Conservation (phyloP, 2,888 invertebrate species). For the Aquatica leii region DNA sequence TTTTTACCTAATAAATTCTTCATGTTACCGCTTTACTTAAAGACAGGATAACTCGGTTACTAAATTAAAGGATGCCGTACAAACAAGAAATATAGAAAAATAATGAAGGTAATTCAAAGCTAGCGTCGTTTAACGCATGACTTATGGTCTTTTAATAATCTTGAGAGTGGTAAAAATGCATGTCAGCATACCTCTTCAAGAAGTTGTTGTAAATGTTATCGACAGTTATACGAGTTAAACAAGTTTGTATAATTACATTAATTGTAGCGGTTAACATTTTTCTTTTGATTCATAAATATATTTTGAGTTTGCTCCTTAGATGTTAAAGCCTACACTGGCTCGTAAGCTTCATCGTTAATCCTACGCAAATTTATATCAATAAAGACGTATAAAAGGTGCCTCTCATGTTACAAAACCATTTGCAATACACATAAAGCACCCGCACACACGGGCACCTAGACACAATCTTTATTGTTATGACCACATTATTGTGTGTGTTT, state of each 20-base stretch:
- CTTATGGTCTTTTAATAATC: no score
- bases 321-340: constrained; percentile 4
- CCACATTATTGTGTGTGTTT: constrained; percentile 15
- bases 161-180: no score
- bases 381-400: constrained; percentile 20
- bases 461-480: constrained; percentile 25
- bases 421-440: constrained; percentile 24
- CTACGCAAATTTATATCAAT: constrained; percentile 24
- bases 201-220: constrained; percentile 14
- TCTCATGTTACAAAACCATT: constrained; percentile 26
- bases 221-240: constrained; percentile 6
- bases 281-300: constrained; percentile 1
- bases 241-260: constrained; percentile 22
- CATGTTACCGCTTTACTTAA: no score
- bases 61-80: no score
- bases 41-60: no score
- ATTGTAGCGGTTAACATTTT: constrained; percentile 20
- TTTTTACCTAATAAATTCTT: no score
- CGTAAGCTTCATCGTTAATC: constrained; percentile 9
- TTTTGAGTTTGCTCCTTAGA: constrained; percentile 4
- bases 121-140: no score
- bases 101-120: no score
- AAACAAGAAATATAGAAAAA: no score
- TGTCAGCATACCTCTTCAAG: constrained; percentile 12
- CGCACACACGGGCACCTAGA: constrained; percentile 20